Evolutionary conservation across 2,888 invertebrate species (phyloP), one percentile per base, ranked within the genome.

Genomic region (Chymomyza caudatula): DNA sequence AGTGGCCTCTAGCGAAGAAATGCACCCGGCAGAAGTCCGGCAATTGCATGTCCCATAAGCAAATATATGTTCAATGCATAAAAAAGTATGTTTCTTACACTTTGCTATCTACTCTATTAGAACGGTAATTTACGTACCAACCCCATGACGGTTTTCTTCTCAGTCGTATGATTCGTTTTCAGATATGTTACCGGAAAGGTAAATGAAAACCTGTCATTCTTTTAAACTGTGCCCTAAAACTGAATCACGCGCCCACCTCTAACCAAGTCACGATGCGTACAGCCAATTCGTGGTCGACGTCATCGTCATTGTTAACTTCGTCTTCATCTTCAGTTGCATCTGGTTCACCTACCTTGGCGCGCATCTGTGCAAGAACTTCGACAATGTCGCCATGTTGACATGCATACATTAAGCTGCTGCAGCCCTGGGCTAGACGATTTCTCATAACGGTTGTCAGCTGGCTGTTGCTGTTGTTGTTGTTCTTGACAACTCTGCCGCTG

Each of bases 361-460:
- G 93, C 80, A 97, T 92, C 78, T 95, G 93, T 80, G 93, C 93
- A 77, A 94, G 92, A 75, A 96, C 96, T 77, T 94, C 93, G 74
- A 93, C 93, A 89, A 95, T 94, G 91, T 96, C 94, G 59, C 95
- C 96, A 89, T 96, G 96, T 91, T 97, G 97, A 89, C 96, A 96
- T 85, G 96, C 96, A 91, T 96, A 96, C 96, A 97, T 97, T 88
- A 97, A 93, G 81, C 94, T 93, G 74, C 96, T 95, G 90, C 96
- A 96, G 86, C 96, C 95, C 87, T 92, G 92, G 77, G 92, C 92
- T 80, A 93, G 90, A 80, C 90, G 90, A 73, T 69, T 85, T 85
- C 84, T 86, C 69, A 74, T 71, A 37, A 53, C 54, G 20, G 61
- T 20, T 55, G 65, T 57, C 29, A 37, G 60, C 63, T 58, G 69